Percentiles rank a stretch among this genome's conserved stretches.
Conservation (phyloP, 2,888 invertebrate genomes). For the Limnephilus rhombicus region DNA sequence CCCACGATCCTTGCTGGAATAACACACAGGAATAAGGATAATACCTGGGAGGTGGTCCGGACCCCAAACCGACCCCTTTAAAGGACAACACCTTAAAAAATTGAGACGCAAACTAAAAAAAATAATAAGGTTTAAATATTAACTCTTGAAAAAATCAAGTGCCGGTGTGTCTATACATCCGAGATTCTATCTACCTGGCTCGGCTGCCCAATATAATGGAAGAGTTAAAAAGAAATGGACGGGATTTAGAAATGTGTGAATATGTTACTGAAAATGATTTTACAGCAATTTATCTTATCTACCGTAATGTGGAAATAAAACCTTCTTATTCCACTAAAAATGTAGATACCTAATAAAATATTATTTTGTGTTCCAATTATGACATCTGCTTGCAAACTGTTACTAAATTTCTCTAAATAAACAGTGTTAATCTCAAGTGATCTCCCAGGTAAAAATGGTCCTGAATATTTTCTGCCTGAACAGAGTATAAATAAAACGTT, state of each 20-base stretch:
- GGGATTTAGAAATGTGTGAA: background rate
- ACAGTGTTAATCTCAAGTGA: too few relatives aligned
- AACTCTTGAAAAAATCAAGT: constrained; percentile 61
- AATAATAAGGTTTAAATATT: constrained; percentile 62
- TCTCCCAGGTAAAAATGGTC: too few relatives aligned
- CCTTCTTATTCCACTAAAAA: too few relatives aligned
- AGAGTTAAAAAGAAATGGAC: background rate
- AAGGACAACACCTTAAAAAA: constrained; percentile 61
- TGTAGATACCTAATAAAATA: too few relatives aligned
- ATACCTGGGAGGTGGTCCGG: constrained; percentile 63
- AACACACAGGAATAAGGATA: background rate
- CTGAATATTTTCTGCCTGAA: too few relatives aligned
- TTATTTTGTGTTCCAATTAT: too few relatives aligned
- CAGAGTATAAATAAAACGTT: too few relatives aligned
- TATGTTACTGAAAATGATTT: too few relatives aligned
- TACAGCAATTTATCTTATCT: too few relatives aligned
- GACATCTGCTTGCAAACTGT: too few relatives aligned
- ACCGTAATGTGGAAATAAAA: too few relatives aligned
- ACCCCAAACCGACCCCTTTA: background rate
- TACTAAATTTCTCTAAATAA: too few relatives aligned
- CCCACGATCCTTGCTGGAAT: constrained; percentile 23
- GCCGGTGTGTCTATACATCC: constrained; percentile 30
- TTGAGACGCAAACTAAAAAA: constrained; percentile 59
- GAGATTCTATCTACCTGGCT: constrained; percentile 42
- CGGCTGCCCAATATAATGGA: background rate